Evolutionary conservation across 2,888 invertebrate genomes (phyloP).

Genomic region (Orthosia cruda): DNA sequence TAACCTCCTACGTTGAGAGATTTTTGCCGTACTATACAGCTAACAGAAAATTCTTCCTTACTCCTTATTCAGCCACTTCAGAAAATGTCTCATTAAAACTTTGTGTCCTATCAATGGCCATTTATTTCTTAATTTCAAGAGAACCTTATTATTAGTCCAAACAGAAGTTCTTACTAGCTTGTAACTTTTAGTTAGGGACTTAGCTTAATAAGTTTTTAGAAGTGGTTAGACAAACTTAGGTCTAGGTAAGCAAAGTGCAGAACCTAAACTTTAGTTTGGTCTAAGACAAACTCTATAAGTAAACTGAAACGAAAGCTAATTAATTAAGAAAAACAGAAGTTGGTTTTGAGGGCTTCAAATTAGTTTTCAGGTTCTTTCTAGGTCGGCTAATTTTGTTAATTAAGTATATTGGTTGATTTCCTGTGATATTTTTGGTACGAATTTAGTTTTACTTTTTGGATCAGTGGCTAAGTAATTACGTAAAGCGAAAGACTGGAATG

Average conservation of each 20-base stretch:
- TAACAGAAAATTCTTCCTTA: background rate
- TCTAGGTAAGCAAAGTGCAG: conserved; percentile 49
- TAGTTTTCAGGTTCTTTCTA: conserved; percentile 19
- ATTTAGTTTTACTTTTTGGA: background rate
- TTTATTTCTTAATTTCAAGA: conserved; percentile 29
- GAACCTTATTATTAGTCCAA: background rate
- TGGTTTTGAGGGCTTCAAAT: conserved; percentile 32
- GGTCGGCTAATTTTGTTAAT: conserved; percentile 16
- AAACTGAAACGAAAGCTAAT: conserved; percentile 48
- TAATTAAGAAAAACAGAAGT: conserved; percentile 55
- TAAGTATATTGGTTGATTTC: background rate
- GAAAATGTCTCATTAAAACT: conserved; percentile 7
- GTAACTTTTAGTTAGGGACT: conserved; percentile 30
- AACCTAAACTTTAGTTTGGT: conserved; percentile 43
- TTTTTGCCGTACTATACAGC: too few relatives aligned
- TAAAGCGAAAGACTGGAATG: background rate
- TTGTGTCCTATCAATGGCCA: background rate
- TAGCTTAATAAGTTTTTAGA: conserved; percentile 50
- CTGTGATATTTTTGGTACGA: background rate
- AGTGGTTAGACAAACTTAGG: conserved; percentile 46
- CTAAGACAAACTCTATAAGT: conserved; percentile 45
- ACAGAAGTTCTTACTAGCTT: conserved; percentile 25
- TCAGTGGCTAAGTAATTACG: background rate
- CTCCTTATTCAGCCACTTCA: background rate
- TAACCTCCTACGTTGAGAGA: too few relatives aligned